Evolutionary conservation across 2,888 invertebrate genomes (phyloP), one percentile per base, ranked within the genome.

Genomic region (Microctonus brassicae): DNA sequence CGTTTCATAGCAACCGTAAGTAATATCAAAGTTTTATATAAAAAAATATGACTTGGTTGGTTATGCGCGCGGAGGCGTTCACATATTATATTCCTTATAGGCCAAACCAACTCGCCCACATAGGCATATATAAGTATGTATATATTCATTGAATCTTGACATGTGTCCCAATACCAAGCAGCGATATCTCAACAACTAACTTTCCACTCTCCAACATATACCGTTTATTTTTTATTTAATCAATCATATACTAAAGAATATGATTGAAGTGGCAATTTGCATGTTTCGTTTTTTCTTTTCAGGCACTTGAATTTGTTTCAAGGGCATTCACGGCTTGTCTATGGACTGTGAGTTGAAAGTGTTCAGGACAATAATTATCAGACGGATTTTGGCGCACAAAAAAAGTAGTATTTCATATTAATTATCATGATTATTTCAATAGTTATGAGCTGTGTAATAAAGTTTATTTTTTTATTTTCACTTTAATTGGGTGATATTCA

Each of bases 151-250:
- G 47, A 17, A 17, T 47, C 47, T 47, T 47, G 47, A 47, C 55
- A 55, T 26, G 74, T 81, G 84, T 82, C 81, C 81, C 85, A 84
- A 84, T 85, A 82, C 81, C 79, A 79, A 79, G 77, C 82, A 78
- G 79, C 80, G 80, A 84, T 83, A 85, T 83, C 84, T 85, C 70
- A 63, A 63, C 63, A 39, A 62, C 47, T 47, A 39, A 47, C 60
- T 69, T 73, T 69, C 61, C 69, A 69, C 61, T 73, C 36, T 70
- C 63, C 47, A 47, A 47, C 17, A 17, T 17, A 20, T 47, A 47
- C 9, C 17, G 11, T 47, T 36, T 22, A 42, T 66, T 63, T 53
- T 26, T 57, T 39, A 63, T 65, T 47, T 58, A 47, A 47, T 47
- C 47, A 47, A 62, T 62, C 61, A 60, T 69, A 13, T 20, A 68